Evolutionary conservation across 1,140 invertebrate species (phyloP).

Genomic region (Zeugodacus cucurbitae): DNA sequence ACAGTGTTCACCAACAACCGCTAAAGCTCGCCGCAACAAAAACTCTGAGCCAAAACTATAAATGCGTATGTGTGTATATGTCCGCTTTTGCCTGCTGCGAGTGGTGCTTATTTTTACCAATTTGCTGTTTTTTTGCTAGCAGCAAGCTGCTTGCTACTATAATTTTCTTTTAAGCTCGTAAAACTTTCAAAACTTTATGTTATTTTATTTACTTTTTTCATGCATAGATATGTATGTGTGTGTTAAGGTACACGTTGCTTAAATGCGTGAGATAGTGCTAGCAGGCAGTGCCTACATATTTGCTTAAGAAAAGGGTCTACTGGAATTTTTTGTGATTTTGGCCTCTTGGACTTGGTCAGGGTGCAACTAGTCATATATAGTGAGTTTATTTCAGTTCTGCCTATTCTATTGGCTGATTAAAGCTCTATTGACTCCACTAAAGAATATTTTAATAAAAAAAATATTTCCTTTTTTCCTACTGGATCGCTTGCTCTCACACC

Average conservation of each 20-base stretch:
- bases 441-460: too few relatives aligned
- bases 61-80: not conserved
- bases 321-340: not conserved
- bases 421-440: too few relatives aligned
- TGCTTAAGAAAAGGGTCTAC: not conserved
- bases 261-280: too few relatives aligned
- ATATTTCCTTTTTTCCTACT: too few relatives aligned
- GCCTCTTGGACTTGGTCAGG: too few relatives aligned
- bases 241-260: not conserved
- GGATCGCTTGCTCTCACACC: not conserved
- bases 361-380: too few relatives aligned
- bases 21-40: not conserved
- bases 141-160: conserved; percentile 32
- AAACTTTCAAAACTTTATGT: conserved; percentile 21
- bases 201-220: not conserved
- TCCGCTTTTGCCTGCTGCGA: not conserved
- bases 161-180: conserved; percentile 35
- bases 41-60: not conserved
- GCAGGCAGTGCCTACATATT: not conserved
- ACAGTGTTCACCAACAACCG: not conserved
- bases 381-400: too few relatives aligned
- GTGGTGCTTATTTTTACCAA: not conserved
- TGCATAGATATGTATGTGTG: not conserved
- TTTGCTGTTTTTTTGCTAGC: not conserved
- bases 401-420: too few relatives aligned